Evolutionary conservation across 2,888 invertebrate genomes (phyloP).

Genomic region (Dilophus febrilis): DNA sequence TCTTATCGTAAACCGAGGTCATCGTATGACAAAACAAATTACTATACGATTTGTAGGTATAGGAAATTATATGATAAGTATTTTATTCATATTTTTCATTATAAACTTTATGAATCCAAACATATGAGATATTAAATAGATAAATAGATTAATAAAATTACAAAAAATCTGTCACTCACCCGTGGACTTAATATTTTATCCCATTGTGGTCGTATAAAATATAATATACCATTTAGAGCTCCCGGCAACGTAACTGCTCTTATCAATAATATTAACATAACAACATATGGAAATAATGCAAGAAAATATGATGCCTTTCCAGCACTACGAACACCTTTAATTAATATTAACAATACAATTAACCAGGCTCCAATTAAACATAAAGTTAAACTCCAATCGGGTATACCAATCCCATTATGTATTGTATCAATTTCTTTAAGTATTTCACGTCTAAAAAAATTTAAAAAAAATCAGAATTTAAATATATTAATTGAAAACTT

Average conservation of each 20-base stretch:
- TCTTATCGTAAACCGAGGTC: too few relatives aligned
- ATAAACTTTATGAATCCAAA: too few relatives aligned
- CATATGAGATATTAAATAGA: too few relatives aligned
- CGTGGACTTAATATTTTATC: conserved; percentile 27
- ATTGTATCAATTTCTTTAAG: conserved; percentile 33
- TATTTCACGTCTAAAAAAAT: conserved; percentile 32
- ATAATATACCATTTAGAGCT: conserved; percentile 42
- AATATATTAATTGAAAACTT: too few relatives aligned
- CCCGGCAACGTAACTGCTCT: conserved; percentile 41
- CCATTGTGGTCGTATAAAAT: conserved; percentile 48
- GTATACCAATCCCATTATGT: conserved; percentile 36
- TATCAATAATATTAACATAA: conserved; percentile 41
- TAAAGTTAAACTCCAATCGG: conserved; percentile 35
- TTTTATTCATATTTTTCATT: too few relatives aligned
- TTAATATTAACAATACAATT: conserved; percentile 33
- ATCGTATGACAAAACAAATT: too few relatives aligned
- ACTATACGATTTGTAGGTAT: too few relatives aligned
- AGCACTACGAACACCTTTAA: conserved; percentile 38
- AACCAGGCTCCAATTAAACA: conserved; percentile 37
- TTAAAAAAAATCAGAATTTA: too few relatives aligned
- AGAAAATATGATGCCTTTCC: conserved; percentile 53
- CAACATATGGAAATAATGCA: conserved; percentile 46
- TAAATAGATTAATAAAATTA: too few relatives aligned
- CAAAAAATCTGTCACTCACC: conserved; percentile 9
- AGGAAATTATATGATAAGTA: too few relatives aligned